A percentile compares a stretch with the other conserved stretches of the same genome.
These are phyloP conservation scores for Macroteleia sp. DNA, from an alignment of 2,888 invertebrate genomes.

Conservation along the genomic window DNA sequence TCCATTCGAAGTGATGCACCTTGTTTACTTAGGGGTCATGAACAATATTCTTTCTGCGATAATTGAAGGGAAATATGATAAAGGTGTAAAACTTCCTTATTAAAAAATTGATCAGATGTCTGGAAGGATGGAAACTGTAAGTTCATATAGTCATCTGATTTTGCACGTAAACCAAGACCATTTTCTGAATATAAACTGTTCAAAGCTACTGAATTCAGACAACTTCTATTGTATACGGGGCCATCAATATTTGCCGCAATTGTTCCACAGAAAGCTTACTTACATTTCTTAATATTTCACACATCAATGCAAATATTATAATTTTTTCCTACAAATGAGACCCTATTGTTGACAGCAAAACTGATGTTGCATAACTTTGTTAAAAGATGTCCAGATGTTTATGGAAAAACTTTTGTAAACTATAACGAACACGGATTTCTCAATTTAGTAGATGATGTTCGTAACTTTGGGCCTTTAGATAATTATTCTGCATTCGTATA, in stretches of 20 bases:
- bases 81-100: slow-evolving; percentile 16
- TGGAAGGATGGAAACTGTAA: slow-evolving; percentile 38
- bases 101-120: slow-evolving; percentile 9
- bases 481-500: slow-evolving; percentile 51
- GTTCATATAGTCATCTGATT: slow-evolving; percentile 64
- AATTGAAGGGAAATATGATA: slow-evolving; percentile 53
- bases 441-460: slow-evolving; percentile 47
- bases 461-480: slow-evolving; percentile 42
- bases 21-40: slow-evolving; percentile 52
- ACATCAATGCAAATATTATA: slow-evolving; percentile 52
- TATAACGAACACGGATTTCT: slow-evolving; percentile 54
- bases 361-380: slow-evolving; percentile 29
- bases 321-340: neutral
- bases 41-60: slow-evolving; percentile 48
- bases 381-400: neutral
- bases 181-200: slow-evolving; percentile 57
- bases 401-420: neutral
- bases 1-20: slow-evolving; percentile 64
- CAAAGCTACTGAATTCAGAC: slow-evolving; percentile 71
- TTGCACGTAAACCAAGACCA: slow-evolving; percentile 65
- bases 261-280: slow-evolving; percentile 55
- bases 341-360: slow-evolving; percentile 5
- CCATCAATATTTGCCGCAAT: slow-evolving; percentile 66
- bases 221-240: slow-evolving; percentile 70
- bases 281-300: slow-evolving; percentile 68